Evolutionary conservation across 2,797 vertebrate species (phyloP).

Genomic region (Arnoldichthys spilopterus): DNA sequence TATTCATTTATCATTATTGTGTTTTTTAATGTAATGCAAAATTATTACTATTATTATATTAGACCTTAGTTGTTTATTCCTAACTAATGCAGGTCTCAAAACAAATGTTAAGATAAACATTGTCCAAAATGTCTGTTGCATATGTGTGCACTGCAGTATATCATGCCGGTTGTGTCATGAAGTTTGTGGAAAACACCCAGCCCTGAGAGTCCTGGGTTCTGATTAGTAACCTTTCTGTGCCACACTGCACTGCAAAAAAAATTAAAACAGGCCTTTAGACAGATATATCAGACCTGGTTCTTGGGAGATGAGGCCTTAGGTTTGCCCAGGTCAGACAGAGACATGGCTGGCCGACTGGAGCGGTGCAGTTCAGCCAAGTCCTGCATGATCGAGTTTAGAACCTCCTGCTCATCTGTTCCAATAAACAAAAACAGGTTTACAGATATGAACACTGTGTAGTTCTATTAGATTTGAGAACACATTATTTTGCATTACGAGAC

Average conservation of each 20-base stretch:
- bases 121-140: too few species aligned
- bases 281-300: slow-evolving; percentile 86
- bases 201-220: neutral
- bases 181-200: too few species aligned
- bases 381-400: slow-evolving; percentile 98
- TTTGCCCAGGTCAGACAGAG: slow-evolving; percentile 87
- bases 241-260: too few species aligned
- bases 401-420: slow-evolving; percentile 92
- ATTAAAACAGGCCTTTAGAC: neutral
- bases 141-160: too few species aligned
- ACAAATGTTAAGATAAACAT: too few species aligned
- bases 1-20: neutral
- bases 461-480: neutral
- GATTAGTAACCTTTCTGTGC: neutral
- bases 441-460: neutral
- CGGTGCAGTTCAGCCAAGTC: slow-evolving; percentile 97
- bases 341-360: slow-evolving; percentile 89
- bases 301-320: slow-evolving; percentile 92
- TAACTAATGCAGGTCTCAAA: too few species aligned
- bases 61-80: neutral
- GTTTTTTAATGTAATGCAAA: too few species aligned
- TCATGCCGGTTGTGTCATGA: too few species aligned
- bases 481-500: slow-evolving; percentile 57
- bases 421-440: slow-evolving; percentile 15
- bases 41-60: too few species aligned